Conservation (phyloP, 1,140 invertebrate genomes). For the Uloborus diversus region DNA sequence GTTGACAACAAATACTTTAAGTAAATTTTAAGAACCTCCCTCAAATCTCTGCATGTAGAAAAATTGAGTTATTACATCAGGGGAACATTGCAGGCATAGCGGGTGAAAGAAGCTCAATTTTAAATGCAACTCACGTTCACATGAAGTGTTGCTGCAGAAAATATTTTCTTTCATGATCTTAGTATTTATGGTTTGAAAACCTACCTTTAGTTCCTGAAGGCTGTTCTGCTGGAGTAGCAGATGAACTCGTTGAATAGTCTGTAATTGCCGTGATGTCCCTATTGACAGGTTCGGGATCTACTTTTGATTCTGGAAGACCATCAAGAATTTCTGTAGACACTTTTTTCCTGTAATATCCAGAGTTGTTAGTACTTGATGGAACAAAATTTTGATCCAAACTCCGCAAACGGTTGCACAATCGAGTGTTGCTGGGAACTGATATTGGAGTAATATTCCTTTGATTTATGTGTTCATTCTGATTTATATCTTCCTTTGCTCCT, state of each 20-base stretch:
- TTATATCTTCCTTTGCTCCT: background rate
- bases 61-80: too few species aligned
- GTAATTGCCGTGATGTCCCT: background rate
- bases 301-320: background rate
- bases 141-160: too few species aligned
- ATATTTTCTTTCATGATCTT: too few species aligned
- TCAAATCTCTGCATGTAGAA: too few species aligned
- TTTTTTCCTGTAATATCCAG: slow-evolving; percentile 1
- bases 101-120: too few species aligned
- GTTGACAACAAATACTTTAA: too few species aligned
- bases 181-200: slow-evolving; percentile 5
- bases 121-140: too few species aligned
- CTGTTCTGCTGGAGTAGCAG: background rate
- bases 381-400: background rate
- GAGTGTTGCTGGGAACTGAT: background rate
- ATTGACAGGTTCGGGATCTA: background rate
- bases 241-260: background rate
- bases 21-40: too few species aligned
- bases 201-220: background rate
- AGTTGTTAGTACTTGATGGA: background rate
- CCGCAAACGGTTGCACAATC: background rate
- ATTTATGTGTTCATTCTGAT: background rate
- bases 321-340: background rate
- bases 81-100: too few species aligned
- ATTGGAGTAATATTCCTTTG: background rate